These are phyloP conservation scores for Anoncus sp. DNA, from an alignment of 2,888 invertebrate species.

Conservation along the genomic window DNA sequence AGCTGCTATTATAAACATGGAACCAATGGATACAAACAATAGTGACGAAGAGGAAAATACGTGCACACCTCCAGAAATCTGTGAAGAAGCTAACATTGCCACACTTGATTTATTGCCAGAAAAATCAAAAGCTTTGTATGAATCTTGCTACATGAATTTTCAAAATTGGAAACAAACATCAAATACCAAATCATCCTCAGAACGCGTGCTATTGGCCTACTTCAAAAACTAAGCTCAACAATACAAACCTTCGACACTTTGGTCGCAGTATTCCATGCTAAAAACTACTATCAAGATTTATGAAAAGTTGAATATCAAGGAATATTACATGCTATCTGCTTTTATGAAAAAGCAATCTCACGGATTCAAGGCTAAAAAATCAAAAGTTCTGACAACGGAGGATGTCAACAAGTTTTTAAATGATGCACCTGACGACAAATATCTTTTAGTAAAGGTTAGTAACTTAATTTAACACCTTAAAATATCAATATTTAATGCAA, in stretches of 20 bases:
- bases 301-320: conserved; percentile 1
- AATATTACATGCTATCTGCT: not conserved
- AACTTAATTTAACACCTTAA: not conserved
- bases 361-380: conserved; percentile 33
- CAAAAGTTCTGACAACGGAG: conserved; percentile 18
- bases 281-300: conserved; percentile 38
- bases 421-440: conserved; percentile 35
- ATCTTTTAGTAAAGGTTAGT: conserved; percentile 30
- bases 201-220: conserved; percentile 43
- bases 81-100: conserved; percentile 9
- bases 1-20: no score
- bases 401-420: conserved; percentile 28
- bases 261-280: conserved; percentile 53
- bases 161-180: not conserved
- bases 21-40: not conserved
- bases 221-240: conserved; percentile 47
- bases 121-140: conserved; percentile 14
- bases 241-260: conserved; percentile 52
- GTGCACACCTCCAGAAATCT: conserved; percentile 10
- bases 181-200: not conserved
- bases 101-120: conserved; percentile 15
- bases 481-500: conserved; percentile 16
- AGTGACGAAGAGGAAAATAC: conserved; percentile 2
- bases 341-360: not conserved
- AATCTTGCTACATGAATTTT: conserved; percentile 7